phyloP scores from a whole-genome alignment of 2,797 vertebrate genomes.

The Hydrophis major region DNA sequence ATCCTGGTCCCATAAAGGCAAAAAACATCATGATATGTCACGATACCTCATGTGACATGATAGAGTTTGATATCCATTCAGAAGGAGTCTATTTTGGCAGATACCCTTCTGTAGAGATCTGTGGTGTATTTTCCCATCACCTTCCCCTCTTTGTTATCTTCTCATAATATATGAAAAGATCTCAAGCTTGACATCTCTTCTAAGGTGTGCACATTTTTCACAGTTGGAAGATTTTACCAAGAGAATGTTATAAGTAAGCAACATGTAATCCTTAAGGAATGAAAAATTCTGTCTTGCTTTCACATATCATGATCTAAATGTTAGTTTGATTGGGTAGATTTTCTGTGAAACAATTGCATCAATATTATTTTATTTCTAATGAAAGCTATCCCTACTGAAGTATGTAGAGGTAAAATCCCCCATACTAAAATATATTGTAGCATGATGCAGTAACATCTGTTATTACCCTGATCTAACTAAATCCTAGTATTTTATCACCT shows the following conservation, averaged over 20 bases:
- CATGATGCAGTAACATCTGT: not conserved
- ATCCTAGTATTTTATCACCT: not conserved
- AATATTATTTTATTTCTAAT: not conserved
- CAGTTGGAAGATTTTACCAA: not conserved
- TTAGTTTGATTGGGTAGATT: not conserved
- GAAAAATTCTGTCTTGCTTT: not conserved
- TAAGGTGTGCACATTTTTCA: not conserved
- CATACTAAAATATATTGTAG: not conserved
- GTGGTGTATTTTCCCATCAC: not conserved
- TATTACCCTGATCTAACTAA: not conserved
- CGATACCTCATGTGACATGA: accelerated
- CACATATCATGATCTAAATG: not conserved
- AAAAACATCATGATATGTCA: accelerated
- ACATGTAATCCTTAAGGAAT: not conserved
- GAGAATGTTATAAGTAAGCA: not conserved
- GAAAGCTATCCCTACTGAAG: not conserved
- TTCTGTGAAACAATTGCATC: not conserved
- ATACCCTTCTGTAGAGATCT: not conserved
- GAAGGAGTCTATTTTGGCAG: not conserved
- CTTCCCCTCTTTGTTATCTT: not conserved
- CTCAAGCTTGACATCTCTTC: not conserved
- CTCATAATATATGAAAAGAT: too few species aligned
- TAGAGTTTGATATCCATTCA: not conserved
- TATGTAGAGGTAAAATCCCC: not conserved
- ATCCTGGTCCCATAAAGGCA: too few species aligned